Percentiles rank a stretch among this genome's conserved stretches.
These are phyloP conservation scores for Urocyon cinereoargenteus DNA, from an alignment of 2,797 vertebrate species.

Conservation along the genomic window DNA sequence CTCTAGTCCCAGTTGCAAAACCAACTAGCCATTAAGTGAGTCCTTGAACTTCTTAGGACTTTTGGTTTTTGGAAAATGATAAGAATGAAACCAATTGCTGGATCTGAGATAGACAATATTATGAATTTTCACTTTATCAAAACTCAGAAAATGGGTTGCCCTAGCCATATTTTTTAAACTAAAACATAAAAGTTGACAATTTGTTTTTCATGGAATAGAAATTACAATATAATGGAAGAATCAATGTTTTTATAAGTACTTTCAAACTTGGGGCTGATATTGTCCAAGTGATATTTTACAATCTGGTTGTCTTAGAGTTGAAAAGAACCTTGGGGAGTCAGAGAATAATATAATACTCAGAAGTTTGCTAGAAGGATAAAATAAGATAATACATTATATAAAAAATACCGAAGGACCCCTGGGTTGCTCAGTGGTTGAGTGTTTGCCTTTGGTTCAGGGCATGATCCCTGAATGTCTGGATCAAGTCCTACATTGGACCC, in stretches of 20 bases:
- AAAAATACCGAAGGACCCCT: no score
- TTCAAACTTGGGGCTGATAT: background rate
- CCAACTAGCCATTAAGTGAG: background rate
- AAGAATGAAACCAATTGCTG: background rate
- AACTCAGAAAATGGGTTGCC: background rate
- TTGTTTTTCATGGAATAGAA: background rate
- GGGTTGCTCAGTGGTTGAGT: no score
- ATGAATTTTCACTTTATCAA: background rate
- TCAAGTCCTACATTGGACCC: no score
- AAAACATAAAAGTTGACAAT: background rate
- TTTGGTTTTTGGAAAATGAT: background rate
- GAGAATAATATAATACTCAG: conserved; percentile 22
- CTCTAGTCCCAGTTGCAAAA: background rate
- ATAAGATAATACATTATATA: background rate
- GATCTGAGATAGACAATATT: background rate
- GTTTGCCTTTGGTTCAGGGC: no score
- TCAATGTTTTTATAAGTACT: background rate
- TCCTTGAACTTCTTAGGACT: background rate
- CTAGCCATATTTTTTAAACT: conserved; percentile 14
- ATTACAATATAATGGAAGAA: background rate
- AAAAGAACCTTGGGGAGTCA: background rate
- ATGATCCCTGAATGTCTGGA: no score
- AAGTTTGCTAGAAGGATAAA: background rate
- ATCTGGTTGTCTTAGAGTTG: background rate
- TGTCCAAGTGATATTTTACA: background rate